These are phyloP conservation scores for Aporophyla nigra DNA, from an alignment of 2,888 invertebrate genomes.

Conservation along the genomic window DNA sequence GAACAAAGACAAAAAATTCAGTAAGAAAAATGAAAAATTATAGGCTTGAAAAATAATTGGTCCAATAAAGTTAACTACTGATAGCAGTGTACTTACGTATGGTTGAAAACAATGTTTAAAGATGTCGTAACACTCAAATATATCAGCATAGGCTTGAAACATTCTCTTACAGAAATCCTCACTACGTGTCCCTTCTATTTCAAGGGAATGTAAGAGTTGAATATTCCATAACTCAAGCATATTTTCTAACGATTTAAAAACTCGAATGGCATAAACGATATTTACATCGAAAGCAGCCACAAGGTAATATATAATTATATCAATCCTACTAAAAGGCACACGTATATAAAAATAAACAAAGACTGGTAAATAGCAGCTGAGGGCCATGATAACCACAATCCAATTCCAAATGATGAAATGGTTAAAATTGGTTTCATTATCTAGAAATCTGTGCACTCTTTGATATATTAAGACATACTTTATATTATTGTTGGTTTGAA, in stretches of 20 bases:
- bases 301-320: background rate
- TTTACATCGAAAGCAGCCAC: constrained; percentile 13
- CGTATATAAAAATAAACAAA: background rate
- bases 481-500: constrained; percentile 1
- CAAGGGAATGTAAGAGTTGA: background rate
- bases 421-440: background rate
- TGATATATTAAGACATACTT: constrained; percentile 22
- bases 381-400: background rate
- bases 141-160: constrained; percentile 27
- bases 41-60: background rate
- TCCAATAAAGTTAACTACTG: background rate
- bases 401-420: constrained; percentile 27
- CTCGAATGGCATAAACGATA: constrained; percentile 1
- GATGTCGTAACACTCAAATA: constrained; percentile 21
- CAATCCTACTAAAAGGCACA: background rate
- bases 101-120: background rate
- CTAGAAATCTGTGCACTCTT: constrained; percentile 15
- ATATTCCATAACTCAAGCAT: constrained; percentile 23
- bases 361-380: background rate
- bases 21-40: background rate
- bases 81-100: background rate
- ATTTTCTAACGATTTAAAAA: constrained; percentile 3
- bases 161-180: constrained; percentile 14
- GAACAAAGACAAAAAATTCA: background rate
- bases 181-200: background rate